Evolutionary conservation across 2,888 invertebrate genomes (phyloP).

Genomic region (Sclerodermus sp.): DNA sequence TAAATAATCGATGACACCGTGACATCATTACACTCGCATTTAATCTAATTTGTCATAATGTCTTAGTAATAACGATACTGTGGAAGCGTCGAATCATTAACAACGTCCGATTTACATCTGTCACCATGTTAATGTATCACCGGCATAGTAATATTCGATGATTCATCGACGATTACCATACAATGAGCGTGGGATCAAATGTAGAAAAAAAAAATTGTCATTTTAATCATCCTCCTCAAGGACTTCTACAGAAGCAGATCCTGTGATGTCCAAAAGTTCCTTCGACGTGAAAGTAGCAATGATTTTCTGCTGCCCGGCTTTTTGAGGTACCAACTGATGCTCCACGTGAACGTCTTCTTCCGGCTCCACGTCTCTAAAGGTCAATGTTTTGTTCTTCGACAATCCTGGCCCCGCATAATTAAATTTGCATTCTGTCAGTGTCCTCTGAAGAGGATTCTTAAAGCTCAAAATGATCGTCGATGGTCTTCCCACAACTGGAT

Average conservation of each 20-base stretch:
- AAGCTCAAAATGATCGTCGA: conserved; percentile 65
- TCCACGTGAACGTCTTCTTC: conserved; percentile 61
- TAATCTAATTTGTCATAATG: too few species aligned
- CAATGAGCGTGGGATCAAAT: too few species aligned
- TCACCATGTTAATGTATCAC: too few species aligned
- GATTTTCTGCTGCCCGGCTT: conserved; percentile 67
- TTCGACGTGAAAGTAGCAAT: conserved; percentile 73
- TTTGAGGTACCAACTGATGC: conserved; percentile 66
- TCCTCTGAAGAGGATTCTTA: conserved; percentile 69
- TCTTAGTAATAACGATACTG: too few species aligned
- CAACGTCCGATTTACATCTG: too few species aligned
- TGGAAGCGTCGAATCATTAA: too few species aligned
- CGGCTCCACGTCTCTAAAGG: conserved; percentile 63
- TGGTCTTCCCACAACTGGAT: conserved; percentile 63
- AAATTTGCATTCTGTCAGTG: conserved; percentile 70
- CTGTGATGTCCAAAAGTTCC: conserved; percentile 71
- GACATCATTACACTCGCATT: too few species aligned
- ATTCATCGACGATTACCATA: too few species aligned
- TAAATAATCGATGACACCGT: too few species aligned
- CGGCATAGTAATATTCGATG: too few species aligned
- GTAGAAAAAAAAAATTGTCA: too few species aligned
- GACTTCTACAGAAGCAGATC: conserved; percentile 67
- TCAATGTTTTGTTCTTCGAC: conserved; percentile 63
- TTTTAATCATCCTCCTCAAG: conserved; percentile 37
- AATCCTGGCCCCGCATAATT: conserved; percentile 72